A percentile compares a stretch with the other conserved stretches of the same genome.
Conservation (phyloP, 2,888 invertebrate genomes). For the Perizoma affinitatum region DNA sequence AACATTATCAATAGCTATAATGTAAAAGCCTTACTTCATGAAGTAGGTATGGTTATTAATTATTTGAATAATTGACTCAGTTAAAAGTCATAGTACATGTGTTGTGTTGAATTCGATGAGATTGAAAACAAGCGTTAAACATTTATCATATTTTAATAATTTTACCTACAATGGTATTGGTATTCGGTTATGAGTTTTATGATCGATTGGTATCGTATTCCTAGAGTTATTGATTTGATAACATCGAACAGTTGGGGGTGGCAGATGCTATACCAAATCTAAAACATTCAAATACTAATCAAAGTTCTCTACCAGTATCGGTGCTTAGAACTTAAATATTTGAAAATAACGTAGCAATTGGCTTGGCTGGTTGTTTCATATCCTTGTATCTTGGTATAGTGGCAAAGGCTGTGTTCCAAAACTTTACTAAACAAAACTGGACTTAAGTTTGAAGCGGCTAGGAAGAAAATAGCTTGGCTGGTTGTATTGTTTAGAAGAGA, state of each 20-base stretch:
- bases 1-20: too few relatives aligned
- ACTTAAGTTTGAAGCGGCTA: constrained; percentile 20
- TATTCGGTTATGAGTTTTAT: constrained; percentile 17
- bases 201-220: constrained; percentile 55
- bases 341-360: constrained; percentile 10
- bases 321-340: constrained; percentile 7
- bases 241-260: constrained; percentile 63
- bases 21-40: too few relatives aligned
- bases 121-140: too few relatives aligned
- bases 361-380: neutral
- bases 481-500: constrained; percentile 11
- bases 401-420: constrained; percentile 17
- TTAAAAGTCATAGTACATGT: too few relatives aligned
- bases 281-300: constrained; percentile 49
- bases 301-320: constrained; percentile 35
- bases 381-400: neutral
- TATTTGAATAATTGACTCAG: too few relatives aligned
- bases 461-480: constrained; percentile 27
- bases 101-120: too few relatives aligned
- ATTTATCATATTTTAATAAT: too few relatives aligned
- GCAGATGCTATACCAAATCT: constrained; percentile 58
- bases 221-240: constrained; percentile 61
- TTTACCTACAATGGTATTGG: too few relatives aligned
- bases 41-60: too few relatives aligned
- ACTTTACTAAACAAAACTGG: constrained; percentile 19